These are phyloP conservation scores for Kryptolebias marmoratus DNA, from an alignment of 2,113 vertebrate species.

Conservation along the genomic window DNA sequence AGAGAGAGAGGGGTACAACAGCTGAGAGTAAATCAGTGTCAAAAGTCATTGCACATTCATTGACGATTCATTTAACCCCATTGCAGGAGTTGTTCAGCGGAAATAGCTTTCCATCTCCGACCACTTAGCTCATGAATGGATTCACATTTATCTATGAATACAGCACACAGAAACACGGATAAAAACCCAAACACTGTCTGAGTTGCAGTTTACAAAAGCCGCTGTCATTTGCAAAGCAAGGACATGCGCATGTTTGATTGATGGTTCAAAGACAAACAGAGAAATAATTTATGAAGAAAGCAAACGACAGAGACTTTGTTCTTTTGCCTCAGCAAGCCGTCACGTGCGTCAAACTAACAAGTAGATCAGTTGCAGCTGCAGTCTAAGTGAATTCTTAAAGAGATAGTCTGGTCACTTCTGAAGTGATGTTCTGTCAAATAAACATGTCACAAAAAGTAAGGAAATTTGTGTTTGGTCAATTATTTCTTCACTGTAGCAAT, in stretches of 20 bases:
- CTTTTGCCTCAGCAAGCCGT: slow-evolving; percentile 2
- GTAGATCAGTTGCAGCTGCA: slow-evolving; percentile 13
- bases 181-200: neutral
- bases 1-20: slow-evolving; percentile 12
- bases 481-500: too few relatives aligned
- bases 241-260: neutral
- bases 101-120: slow-evolving; percentile 43
- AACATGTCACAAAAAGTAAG: too few relatives aligned
- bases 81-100: slow-evolving; percentile 26
- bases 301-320: slow-evolving; percentile 10
- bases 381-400: slow-evolving; percentile 31
- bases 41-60: slow-evolving; percentile 59
- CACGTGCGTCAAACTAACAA: slow-evolving; percentile 9
- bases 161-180: neutral
- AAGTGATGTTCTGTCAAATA: too few relatives aligned
- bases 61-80: slow-evolving; percentile 58
- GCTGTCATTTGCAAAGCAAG: neutral
- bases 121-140: slow-evolving; percentile 42
- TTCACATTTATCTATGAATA: slow-evolving; percentile 33
- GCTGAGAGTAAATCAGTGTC: slow-evolving; percentile 54
- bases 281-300: neutral
- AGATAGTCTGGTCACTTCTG: too few relatives aligned
- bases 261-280: slow-evolving; percentile 5
- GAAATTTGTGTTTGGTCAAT: too few relatives aligned
- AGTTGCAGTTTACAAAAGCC: neutral